phyloP scores from a whole-genome alignment of 2,113 vertebrate genomes.

The Pachycephala philippinensis region DNA sequence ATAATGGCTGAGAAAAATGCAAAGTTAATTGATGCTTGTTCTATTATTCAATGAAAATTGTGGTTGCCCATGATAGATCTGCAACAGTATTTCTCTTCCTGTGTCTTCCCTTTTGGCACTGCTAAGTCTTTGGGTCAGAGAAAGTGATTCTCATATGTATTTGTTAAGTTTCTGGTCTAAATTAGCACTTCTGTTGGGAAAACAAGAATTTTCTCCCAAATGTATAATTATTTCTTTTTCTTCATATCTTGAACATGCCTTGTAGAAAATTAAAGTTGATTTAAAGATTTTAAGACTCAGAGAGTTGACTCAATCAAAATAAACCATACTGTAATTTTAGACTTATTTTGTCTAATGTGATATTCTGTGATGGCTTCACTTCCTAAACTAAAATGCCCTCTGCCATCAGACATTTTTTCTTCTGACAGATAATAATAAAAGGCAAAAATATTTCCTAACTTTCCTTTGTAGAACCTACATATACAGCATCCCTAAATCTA shows the following conservation, averaged over 20 bases:
- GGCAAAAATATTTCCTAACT: not conserved
- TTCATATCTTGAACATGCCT: not conserved
- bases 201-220: not conserved
- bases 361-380: not conserved
- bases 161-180: not conserved
- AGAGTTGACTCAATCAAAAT: not conserved
- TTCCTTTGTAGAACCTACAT: not conserved
- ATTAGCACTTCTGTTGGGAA: not conserved
- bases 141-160: not conserved
- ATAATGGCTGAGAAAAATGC: slow-evolving; percentile 17
- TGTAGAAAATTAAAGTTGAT: not conserved
- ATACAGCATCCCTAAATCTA: not conserved
- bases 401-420: not conserved
- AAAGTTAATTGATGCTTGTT: slow-evolving; percentile 44
- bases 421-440: not conserved
- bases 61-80: not conserved
- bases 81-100: not conserved
- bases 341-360: not conserved
- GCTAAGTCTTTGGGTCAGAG: not conserved
- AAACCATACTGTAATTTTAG: not conserved
- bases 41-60: slow-evolving; percentile 15
- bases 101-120: not conserved
- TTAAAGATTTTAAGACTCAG: not conserved
- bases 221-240: not conserved
- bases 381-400: not conserved